Conservation (phyloP, 2,797 vertebrate species). For the Liparis tanakae region DNA sequence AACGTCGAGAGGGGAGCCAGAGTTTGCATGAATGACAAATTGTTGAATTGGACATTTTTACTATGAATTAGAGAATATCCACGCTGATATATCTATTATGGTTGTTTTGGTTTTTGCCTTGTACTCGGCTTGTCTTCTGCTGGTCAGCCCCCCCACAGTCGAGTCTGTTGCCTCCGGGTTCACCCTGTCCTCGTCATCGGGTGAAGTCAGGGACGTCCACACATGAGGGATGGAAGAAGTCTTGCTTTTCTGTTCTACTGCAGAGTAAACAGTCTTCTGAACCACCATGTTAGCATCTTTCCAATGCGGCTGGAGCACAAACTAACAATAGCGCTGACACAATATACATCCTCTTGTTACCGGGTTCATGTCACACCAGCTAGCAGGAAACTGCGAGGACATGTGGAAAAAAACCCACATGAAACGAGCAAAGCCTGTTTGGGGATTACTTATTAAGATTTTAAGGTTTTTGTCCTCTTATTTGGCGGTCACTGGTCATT, state of each 20-base stretch:
- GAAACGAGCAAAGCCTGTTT: neutral
- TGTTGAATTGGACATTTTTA: constrained; percentile 73
- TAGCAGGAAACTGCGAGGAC: constrained; percentile 3
- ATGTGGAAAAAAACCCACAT: neutral
- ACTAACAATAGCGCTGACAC: constrained; percentile 14
- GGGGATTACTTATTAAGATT: neutral
- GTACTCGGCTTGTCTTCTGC: constrained; percentile 52
- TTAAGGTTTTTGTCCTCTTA: neutral
- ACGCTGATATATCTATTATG: constrained; percentile 73
- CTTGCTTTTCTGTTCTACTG: constrained; percentile 16
- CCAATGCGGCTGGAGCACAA: neutral
- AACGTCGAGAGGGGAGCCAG: constrained; percentile 69
- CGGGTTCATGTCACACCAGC: constrained; percentile 1
- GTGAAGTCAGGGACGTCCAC: constrained; percentile 52
- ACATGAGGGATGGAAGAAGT: constrained; percentile 40
- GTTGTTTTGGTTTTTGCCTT: constrained; percentile 56
- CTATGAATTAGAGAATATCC: constrained; percentile 66
- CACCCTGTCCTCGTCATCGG: constrained; percentile 44
- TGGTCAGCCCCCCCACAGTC: constrained; percentile 64
- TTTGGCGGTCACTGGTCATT: neutral
- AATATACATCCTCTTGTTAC: neutral
- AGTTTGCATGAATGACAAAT: constrained; percentile 80
- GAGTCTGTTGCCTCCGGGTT: constrained; percentile 49
- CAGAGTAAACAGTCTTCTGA: constrained; percentile 28
- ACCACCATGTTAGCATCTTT: constrained; percentile 20